phyloP scores from a whole-genome alignment of 2,113 vertebrate genomes.

The cattle (Bos taurus) region ARS-UCD2.0 NC_037329.1:104176001-104176500 shows the following conservation, averaged over 20 bases:
- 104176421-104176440: not conserved
- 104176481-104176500: conserved; percentile 54
- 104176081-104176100: conserved; percentile 28
- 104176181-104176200: not conserved
- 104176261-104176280: not conserved
- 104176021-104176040: conserved; percentile 18
- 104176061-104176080: not conserved
- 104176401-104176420: not conserved
- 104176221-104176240: not conserved
- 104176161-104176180: not conserved
- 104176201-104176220: not conserved
- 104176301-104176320: not conserved
- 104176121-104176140: conserved; percentile 15
- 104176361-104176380: not conserved
- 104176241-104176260: not conserved
- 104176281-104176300: not conserved
- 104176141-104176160: conserved; percentile 15
- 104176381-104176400: not conserved
- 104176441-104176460: not conserved
- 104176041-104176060: conserved; percentile 28
- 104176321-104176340: not conserved
- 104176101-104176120: conserved; percentile 9
- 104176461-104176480: not conserved
- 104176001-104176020: not conserved
- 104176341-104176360: not conserved